These are phyloP conservation scores for Podargus strigoides DNA, from an alignment of 2,797 vertebrate genomes.

Conservation along the genomic window DNA sequence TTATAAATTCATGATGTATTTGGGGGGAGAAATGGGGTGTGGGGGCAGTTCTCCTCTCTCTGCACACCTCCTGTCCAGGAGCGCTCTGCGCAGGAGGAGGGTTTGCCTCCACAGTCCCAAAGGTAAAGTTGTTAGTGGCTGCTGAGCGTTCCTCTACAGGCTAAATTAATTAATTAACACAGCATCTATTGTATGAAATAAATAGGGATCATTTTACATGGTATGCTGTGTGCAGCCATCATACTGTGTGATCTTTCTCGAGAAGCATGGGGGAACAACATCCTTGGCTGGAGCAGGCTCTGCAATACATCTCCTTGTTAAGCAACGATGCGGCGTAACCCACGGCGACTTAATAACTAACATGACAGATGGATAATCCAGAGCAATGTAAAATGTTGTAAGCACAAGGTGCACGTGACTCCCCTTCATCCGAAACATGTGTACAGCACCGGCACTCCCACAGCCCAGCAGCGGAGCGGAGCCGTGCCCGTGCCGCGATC, in stretches of 20 bases:
- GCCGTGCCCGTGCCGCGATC: too few relatives aligned
- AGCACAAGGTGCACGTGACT: background rate
- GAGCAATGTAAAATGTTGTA: background rate
- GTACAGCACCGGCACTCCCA: background rate
- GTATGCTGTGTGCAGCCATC: slow-evolving; percentile 30
- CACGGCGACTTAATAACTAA: background rate
- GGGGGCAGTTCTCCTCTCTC: background rate
- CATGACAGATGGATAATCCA: slow-evolving; percentile 5
- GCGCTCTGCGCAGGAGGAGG: background rate
- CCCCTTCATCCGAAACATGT: background rate
- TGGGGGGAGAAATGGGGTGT: background rate
- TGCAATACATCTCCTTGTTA: background rate
- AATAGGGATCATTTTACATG: slow-evolving; percentile 55
- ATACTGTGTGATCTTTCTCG: slow-evolving; percentile 51
- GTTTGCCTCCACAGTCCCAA: slow-evolving; percentile 56
- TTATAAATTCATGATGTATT: background rate
- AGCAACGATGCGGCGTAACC: background rate
- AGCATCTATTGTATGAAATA: slow-evolving; percentile 63
- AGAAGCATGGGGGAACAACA: slow-evolving; percentile 58
- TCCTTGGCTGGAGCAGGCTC: background rate
- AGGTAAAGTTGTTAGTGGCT: slow-evolving; percentile 64
- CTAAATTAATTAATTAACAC: slow-evolving; percentile 76
- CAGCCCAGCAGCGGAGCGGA: too few relatives aligned
- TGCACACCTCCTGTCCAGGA: slow-evolving; percentile 25
- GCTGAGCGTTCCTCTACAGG: slow-evolving; percentile 66